Percentiles rank a stretch among this genome's conserved stretches.
These are phyloP conservation scores for Hesperia comma DNA, from an alignment of 2,888 invertebrate genomes.

Conservation along the genomic window DNA sequence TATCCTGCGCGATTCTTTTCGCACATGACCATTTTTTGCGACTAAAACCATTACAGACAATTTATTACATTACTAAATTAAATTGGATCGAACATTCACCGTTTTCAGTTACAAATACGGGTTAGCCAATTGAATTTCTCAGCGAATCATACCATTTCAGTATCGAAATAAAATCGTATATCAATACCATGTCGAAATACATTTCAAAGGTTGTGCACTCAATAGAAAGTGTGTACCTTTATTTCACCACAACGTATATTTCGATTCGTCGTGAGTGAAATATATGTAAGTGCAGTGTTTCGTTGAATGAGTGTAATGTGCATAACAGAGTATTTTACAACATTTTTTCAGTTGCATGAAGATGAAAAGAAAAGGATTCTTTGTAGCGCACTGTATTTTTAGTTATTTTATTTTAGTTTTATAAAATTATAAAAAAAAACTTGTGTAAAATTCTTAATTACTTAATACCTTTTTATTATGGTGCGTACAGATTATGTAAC, in stretches of 20 bases:
- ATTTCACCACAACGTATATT: slow-evolving; percentile 26
- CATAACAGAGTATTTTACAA: slow-evolving; percentile 1
- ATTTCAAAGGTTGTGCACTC: slow-evolving; percentile 28
- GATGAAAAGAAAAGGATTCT: not conserved
- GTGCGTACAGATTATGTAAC: too few relatives aligned
- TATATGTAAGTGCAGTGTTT: not conserved
- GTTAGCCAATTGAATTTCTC: slow-evolving; percentile 34
- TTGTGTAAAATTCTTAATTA: too few relatives aligned
- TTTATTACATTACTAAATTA: slow-evolving; percentile 33
- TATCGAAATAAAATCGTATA: slow-evolving; percentile 32
- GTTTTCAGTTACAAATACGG: slow-evolving; percentile 32
- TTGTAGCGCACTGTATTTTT: too few relatives aligned
- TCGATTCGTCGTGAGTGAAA: slow-evolving; percentile 29
- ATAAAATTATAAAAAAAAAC: too few relatives aligned
- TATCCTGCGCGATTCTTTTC: not conserved
- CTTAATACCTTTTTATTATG: too few relatives aligned
- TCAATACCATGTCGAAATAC: slow-evolving; percentile 30
- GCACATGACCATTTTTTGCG: slow-evolving; percentile 22
- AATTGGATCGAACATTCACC: slow-evolving; percentile 31
- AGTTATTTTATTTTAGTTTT: too few relatives aligned
- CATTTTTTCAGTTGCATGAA: slow-evolving; percentile 14
- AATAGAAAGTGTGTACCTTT: slow-evolving; percentile 29
- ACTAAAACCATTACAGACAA: slow-evolving; percentile 25
- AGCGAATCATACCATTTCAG: slow-evolving; percentile 28
- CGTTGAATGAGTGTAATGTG: slow-evolving; percentile 17